Base-by-base conservation (phyloP, 1,140 invertebrate species). In the Eriosoma lanigerum region DNA sequence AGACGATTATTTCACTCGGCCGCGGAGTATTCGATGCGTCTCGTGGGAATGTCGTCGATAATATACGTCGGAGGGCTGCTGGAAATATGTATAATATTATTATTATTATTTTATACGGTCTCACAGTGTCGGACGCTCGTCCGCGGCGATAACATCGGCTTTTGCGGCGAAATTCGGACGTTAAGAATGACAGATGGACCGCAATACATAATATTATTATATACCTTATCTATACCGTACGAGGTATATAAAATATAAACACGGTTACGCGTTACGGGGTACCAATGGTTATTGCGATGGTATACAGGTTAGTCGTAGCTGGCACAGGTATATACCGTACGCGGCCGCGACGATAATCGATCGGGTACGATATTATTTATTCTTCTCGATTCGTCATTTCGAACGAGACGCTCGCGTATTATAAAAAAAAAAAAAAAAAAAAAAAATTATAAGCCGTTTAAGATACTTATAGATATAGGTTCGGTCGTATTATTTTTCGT, bases 101-200 rank as follows among this genome's bases (percentile, higher is more conserved):
- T 29, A 60, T 60, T 19, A 26, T 24, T 26, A 6, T 60, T 4
- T n/a, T n/a, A n/a, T n/a, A n/a, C n/a, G n/a, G n/a, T n/a, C n/a
- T n/a, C n/a, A n/a, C n/a, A n/a, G n/a, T 54, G 6, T 19, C 52
- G 10, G 3, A 29, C 8, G 29, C 38, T 66, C 19, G 58, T 46
- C 8, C 52, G 70, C 26, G 72, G 8, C 32, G 32, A 75, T 75
- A 75, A 24, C 54, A 76, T 76, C 73, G 73, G 54, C 73, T 76
- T 60, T 54, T 60, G 73, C 73, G 15, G 50, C 54, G 66, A 70
- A 76, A 76, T 76, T 60, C 54, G 19, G 54, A 76, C 73, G 54
- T 76, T 76, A 76, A 76, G 73, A 60, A 76, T 76, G 73, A 76
- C 73, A n/a, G 73, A 76, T 76, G 73, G 52, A 50, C 32, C 38